A percentile compares a stretch with the other conserved stretches of the same genome.
These are phyloP conservation scores for Kryphioiulus occultus DNA, from an alignment of 2,888 invertebrate species.

Conservation along the genomic window DNA sequence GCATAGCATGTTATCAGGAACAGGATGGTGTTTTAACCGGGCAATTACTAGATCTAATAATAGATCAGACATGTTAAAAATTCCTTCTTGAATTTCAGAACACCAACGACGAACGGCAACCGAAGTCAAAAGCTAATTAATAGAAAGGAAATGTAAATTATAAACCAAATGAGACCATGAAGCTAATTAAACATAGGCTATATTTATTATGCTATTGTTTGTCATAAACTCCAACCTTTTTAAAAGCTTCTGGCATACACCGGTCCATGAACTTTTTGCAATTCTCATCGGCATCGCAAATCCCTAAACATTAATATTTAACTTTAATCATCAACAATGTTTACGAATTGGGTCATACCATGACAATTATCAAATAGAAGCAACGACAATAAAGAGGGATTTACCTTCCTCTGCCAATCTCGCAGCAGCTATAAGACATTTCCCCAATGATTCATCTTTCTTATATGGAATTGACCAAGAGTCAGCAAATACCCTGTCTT, in stretches of 20 bases:
- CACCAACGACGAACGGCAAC: constrained; percentile 64
- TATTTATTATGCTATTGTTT: neutral
- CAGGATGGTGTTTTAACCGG: constrained; percentile 61
- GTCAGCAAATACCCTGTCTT: constrained; percentile 64
- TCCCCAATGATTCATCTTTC: constrained; percentile 65
- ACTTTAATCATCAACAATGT: neutral
- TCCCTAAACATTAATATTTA: constrained; percentile 58
- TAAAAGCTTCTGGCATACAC: constrained; percentile 65
- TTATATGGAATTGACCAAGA: constrained; percentile 66
- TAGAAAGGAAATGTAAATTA: constrained; percentile 47
- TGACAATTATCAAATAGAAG: neutral
- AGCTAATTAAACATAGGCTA: neutral
- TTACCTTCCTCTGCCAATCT: constrained; percentile 63
- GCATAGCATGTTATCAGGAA: constrained; percentile 61
- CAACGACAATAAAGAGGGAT: constrained; percentile 22
- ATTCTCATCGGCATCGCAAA: constrained; percentile 63
- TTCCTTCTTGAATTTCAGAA: constrained; percentile 65
- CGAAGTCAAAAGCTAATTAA: constrained; percentile 62
- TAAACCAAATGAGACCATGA: neutral
- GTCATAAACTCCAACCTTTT: constrained; percentile 60
- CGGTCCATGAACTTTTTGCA: constrained; percentile 64
- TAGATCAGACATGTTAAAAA: constrained; percentile 64
- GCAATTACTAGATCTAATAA: constrained; percentile 63
- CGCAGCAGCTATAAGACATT: constrained; percentile 64
- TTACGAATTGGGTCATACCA: neutral